Evolutionary conservation across 2,113 vertebrate genomes (phyloP).

Genomic region (Fulica atra): DNA sequence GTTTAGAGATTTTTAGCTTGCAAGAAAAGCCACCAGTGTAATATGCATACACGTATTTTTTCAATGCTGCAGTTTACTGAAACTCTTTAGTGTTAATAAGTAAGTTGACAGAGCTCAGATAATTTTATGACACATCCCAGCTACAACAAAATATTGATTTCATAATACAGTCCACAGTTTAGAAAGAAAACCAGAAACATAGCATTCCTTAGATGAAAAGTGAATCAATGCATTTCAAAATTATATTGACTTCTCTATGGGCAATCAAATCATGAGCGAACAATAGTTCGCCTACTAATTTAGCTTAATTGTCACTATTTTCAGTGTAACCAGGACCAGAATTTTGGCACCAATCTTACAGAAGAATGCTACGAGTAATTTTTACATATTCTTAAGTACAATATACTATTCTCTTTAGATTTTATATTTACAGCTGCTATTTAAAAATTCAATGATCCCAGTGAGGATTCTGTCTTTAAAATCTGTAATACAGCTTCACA

Average conservation of each 20-base stretch:
- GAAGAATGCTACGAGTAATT: background rate
- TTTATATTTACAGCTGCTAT: constrained; percentile 3
- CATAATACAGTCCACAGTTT: constrained; percentile 14
- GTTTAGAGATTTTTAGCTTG: constrained; percentile 66
- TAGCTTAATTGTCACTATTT: constrained; percentile 11
- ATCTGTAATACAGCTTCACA: background rate
- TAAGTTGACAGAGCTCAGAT: constrained; percentile 67
- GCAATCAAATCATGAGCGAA: constrained; percentile 15
- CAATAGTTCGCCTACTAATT: constrained; percentile 9
- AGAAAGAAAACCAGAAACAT: constrained; percentile 6
- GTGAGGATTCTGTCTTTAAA: constrained; percentile 12
- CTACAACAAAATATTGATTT: constrained; percentile 58
- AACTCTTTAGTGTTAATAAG: constrained; percentile 66
- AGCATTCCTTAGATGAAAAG: constrained; percentile 21
- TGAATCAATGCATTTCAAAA: constrained; percentile 36
- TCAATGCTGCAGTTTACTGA: constrained; percentile 58
- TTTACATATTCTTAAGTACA: constrained; percentile 27
- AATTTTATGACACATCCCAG: constrained; percentile 58
- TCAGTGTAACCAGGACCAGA: background rate
- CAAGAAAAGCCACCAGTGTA: constrained; percentile 54
- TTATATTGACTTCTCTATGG: constrained; percentile 3
- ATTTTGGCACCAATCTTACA: background rate
- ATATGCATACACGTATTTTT: constrained; percentile 59
- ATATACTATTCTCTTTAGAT: background rate
- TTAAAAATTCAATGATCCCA: constrained; percentile 26